Evolutionary conservation across 2,888 invertebrate species (phyloP), one percentile per base, ranked within the genome.

Genomic region (Plagodis dolabraria): DNA sequence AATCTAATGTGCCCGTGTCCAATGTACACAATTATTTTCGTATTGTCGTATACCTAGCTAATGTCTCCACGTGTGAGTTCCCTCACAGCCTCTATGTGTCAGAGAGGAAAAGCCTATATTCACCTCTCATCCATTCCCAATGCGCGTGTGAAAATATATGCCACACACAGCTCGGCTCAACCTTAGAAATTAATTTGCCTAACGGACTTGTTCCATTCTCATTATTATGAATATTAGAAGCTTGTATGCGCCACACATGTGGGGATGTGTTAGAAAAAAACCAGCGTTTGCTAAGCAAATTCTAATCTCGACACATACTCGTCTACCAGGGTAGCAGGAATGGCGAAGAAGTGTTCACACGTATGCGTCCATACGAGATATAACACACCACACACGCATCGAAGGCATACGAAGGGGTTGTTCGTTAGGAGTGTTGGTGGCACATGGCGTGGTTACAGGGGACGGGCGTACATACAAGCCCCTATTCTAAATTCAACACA

Each of bases 271-370:
- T 89, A 90, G 88, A 91, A 90, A 92, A 87, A 90, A 87, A 86
- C 75, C 78, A 82, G 79, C 87, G 82, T 90, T 90, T 86, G 89
- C 86, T 92, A 86, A 91, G 92, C 84, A 92, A 92, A 89, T 92
- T 92, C 92, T 92, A 92, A 92, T 92, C 92, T 92, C 88, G 86
- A 83, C 92, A 92, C 92, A 92, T 92, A 92, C 91, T 92, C 89
- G 72, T 78, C 75, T 85, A 92, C 91, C 81, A 91, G 89, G 91
- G 75, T 67, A 74, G 65, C 87, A 92, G 85, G 75, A 86, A 60
- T 63, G 57, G 59, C 67, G 66, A 88, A 88, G 87, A 87, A 83
- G 82, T 82, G 64, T 65, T 73, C 72, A 71, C 83, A 87, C 85
- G 82, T 87, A 86, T 88, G 86, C 79, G 79, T 80, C 82, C 80